Percentiles rank a stretch among this genome's conserved stretches.
Evolutionary conservation across 2,797 vertebrate species (phyloP).

Genomic region (Kryptolebias ocellatus): DNA sequence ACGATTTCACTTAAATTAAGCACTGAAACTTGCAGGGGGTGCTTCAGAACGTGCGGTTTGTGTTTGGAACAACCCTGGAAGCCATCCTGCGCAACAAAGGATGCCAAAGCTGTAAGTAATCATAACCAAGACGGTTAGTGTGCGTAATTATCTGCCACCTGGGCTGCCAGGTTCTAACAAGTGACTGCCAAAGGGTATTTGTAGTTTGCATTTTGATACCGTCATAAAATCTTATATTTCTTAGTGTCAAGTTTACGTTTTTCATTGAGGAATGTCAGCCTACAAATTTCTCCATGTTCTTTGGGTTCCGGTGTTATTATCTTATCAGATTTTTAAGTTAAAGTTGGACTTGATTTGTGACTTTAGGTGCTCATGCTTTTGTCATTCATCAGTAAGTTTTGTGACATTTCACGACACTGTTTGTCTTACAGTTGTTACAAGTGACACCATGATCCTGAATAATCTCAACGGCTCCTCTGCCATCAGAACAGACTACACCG

Average conservation of each 20-base stretch:
- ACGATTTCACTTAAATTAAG: constrained; percentile 10
- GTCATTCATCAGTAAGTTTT: too few relatives aligned
- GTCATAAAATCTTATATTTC: constrained; percentile 9
- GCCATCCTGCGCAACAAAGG: constrained; percentile 97
- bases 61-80: constrained; percentile 95
- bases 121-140: neutral
- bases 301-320: constrained; percentile 1
- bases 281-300: constrained; percentile 31
- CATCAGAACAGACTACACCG: constrained; percentile 94
- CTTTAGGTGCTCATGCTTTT: too few relatives aligned
- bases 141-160: constrained; percentile 22
- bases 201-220: constrained; percentile 20
- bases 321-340: constrained; percentile 31
- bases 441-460: constrained; percentile 87
- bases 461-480: constrained; percentile 96
- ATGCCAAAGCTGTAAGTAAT: constrained; percentile 93
- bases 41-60: constrained; percentile 96
- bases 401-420: neutral
- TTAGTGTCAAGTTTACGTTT: constrained; percentile 23
- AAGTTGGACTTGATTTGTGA: constrained; percentile 5
- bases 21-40: constrained; percentile 86
- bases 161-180: constrained; percentile 11
- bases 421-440: constrained; percentile 72
- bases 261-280: constrained; percentile 36
- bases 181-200: constrained; percentile 26